These are phyloP conservation scores for Abrostola tripartita DNA, from an alignment of 2,888 invertebrate genomes.

Conservation along the genomic window DNA sequence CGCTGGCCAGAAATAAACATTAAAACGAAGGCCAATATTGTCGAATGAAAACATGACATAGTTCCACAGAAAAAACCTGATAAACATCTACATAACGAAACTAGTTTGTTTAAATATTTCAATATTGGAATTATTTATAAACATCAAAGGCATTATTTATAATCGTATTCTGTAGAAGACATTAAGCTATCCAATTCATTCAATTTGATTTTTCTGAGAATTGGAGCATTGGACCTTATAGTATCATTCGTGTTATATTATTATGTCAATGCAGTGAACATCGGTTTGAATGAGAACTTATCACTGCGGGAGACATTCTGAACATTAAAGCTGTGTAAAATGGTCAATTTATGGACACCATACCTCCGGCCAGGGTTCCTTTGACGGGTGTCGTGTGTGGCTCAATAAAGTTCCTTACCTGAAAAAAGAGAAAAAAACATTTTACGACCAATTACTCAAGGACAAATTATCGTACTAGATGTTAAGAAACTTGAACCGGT, in stretches of 20 bases:
- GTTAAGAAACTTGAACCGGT: conserved; percentile 53
- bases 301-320: conserved; percentile 47
- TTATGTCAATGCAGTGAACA: conserved; percentile 39
- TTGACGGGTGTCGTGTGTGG: conserved; percentile 66
- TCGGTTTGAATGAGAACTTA: conserved; percentile 33
- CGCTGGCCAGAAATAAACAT: conserved; percentile 23
- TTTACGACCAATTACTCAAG: conserved; percentile 68
- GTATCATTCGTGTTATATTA: conserved; percentile 39
- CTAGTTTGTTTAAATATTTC: conserved; percentile 12
- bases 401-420: conserved; percentile 72
- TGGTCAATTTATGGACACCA: conserved; percentile 65
- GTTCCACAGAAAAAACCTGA: conserved; percentile 33
- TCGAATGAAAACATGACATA: conserved; percentile 28
- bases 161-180: conserved; percentile 24
- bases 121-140: conserved; percentile 18
- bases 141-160: conserved; percentile 32
- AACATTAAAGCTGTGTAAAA: conserved; percentile 59
- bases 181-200: conserved; percentile 37
- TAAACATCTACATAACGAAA: conserved; percentile 26
- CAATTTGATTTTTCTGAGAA: conserved; percentile 33
- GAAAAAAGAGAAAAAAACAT: conserved; percentile 63
- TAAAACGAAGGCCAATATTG: conserved; percentile 25
- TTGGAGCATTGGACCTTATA: conserved; percentile 27
- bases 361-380: conserved; percentile 48
- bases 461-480: conserved; percentile 60